Evolutionary conservation across 2,888 invertebrate genomes (phyloP).

Genomic region (Julus scanicus): DNA sequence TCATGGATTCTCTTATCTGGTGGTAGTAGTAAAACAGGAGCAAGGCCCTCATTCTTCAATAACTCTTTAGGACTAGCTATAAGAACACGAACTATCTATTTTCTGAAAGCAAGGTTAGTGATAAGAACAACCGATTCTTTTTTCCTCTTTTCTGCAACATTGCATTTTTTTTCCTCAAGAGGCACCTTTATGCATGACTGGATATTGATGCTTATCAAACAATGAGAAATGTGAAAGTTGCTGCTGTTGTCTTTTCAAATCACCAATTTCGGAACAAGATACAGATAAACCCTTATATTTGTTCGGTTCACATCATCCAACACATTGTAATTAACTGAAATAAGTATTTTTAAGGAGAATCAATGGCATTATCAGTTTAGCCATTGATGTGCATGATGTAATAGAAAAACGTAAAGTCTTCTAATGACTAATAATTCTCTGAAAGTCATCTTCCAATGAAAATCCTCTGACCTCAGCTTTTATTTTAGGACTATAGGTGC

Average conservation of each 20-base stretch:
- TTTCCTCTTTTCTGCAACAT: neutral
- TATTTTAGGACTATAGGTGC: neutral
- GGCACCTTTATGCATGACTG: constrained; percentile 4
- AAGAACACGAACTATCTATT: neutral
- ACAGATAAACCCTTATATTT: neutral
- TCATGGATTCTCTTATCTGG: no score
- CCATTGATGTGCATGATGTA: no score
- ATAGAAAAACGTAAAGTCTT: neutral
- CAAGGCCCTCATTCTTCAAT: no score
- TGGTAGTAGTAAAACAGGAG: no score
- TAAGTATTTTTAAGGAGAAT: no score
- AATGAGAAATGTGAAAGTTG: neutral
- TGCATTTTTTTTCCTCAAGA: neutral
- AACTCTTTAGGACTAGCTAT: no score
- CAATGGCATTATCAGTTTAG: no score
- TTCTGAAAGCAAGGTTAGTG: neutral
- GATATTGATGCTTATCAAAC: neutral
- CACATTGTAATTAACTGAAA: no score
- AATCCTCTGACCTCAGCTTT: neutral
- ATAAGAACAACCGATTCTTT: neutral
- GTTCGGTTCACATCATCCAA: neutral
- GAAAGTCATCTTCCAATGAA: neutral
- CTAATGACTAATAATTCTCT: neutral
- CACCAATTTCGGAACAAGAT: neutral
- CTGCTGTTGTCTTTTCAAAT: neutral